Evolutionary conservation across 1,140 invertebrate species (phyloP).

Genomic region (Bombus turneri): DNA sequence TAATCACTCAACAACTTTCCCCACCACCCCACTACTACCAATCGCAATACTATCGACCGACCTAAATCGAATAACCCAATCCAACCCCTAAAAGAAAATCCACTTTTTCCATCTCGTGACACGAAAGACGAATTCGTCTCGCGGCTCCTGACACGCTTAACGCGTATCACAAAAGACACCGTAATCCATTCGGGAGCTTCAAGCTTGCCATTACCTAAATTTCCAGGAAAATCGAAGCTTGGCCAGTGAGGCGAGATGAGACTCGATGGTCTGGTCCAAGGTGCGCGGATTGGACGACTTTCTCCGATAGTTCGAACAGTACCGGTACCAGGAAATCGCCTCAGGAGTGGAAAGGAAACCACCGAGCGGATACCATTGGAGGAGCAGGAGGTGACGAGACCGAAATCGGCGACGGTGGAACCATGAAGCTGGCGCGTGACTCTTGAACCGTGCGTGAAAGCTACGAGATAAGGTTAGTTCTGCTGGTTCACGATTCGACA

Average conservation of each 20-base stretch:
- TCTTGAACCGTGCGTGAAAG: conserved; percentile 27
- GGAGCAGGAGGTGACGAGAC: not conserved
- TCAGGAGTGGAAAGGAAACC: conserved; percentile 3
- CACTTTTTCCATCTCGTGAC: not conserved
- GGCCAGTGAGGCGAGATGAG: conserved; percentile 70
- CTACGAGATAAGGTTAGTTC: conserved; percentile 4
- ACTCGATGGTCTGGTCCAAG: conserved; percentile 74
- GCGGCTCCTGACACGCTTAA: not conserved
- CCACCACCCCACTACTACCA: not conserved
- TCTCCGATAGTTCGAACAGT: conserved; percentile 7
- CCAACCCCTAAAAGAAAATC: not conserved
- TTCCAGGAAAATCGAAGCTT: conserved; percentile 65
- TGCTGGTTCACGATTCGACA: not conserved
- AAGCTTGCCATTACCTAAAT: conserved; percentile 5
- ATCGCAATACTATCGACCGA: not conserved
- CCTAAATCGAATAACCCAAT: conserved; percentile 3
- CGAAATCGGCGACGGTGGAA: conserved; percentile 38
- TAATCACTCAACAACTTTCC: conserved; percentile 9
- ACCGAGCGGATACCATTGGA: not conserved
- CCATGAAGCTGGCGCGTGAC: conserved; percentile 33
- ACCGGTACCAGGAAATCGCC: conserved; percentile 3
- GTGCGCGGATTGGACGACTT: conserved; percentile 64
- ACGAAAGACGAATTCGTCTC: not conserved
- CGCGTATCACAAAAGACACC: no score
- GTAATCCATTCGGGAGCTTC: not conserved